These are phyloP conservation scores for Corydoras maculifer DNA, from an alignment of 2,113 vertebrate genomes.

Conservation along the genomic window DNA sequence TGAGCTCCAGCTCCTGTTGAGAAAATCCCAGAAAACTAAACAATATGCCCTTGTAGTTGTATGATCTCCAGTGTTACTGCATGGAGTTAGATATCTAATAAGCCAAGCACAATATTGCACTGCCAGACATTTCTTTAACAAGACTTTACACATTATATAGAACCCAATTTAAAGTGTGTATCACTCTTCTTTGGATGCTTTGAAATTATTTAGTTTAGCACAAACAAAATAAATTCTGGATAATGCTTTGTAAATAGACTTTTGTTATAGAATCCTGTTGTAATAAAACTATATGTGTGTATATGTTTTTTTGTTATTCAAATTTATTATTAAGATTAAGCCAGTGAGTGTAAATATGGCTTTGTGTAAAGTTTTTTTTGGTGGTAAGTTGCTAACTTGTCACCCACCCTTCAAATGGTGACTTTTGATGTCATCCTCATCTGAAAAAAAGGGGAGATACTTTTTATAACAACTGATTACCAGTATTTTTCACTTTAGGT, in stretches of 20 bases:
- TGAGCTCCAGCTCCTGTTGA: conserved; percentile 50
- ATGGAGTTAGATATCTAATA: conserved; percentile 23
- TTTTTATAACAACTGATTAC: conserved; percentile 49
- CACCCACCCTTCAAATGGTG: conserved; percentile 67
- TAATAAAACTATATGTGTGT: too few species aligned
- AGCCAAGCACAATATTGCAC: conserved; percentile 20
- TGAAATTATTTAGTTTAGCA: too few species aligned
- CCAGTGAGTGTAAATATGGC: conserved; percentile 6
- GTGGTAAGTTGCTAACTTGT: conserved; percentile 58
- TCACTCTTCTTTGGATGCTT: too few species aligned
- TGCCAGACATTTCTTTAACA: not conserved
- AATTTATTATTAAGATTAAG: too few species aligned
- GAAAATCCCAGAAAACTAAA: conserved; percentile 27
- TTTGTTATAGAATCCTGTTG: too few species aligned
- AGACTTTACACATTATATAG: not conserved
- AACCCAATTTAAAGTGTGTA: too few species aligned
- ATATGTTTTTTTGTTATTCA: too few species aligned
- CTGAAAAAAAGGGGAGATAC: conserved; percentile 60
- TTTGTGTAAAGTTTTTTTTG: conserved; percentile 31
- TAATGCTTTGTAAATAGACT: too few species aligned
- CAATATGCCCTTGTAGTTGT: conserved; percentile 34
- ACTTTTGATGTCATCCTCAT: conserved; percentile 72
- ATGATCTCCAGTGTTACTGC: conserved; percentile 25
- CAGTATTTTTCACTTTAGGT: conserved; percentile 18
- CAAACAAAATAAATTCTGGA: too few species aligned